Conservation (phyloP, 2,113 vertebrate genomes). For the Enhydra lutris region DNA sequence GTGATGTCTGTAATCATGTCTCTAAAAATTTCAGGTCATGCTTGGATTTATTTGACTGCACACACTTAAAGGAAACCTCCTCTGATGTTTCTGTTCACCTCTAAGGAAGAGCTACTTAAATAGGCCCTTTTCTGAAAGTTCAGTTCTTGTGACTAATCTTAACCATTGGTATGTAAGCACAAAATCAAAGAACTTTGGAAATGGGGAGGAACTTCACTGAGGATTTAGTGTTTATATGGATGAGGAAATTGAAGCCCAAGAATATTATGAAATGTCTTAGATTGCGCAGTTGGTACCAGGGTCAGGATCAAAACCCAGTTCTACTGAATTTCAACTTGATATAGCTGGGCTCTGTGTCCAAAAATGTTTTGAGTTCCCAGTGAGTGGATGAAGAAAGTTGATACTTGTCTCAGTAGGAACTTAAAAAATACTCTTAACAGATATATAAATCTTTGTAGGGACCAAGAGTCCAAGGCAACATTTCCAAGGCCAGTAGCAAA, state of each 20-base stretch:
- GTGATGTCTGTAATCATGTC: constrained; percentile 6
- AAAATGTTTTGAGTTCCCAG: not conserved
- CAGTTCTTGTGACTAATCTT: not conserved
- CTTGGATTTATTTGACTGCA: constrained; percentile 15
- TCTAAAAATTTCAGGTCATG: constrained; percentile 44
- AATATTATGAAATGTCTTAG: not conserved
- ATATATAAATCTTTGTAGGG: not conserved
- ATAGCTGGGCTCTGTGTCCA: not conserved
- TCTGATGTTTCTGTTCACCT: constrained; percentile 4
- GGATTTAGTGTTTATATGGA: not conserved
- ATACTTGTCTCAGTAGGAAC: not conserved
- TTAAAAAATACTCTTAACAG: not conserved
- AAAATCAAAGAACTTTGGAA: constrained; percentile 45
- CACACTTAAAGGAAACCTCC: not conserved
- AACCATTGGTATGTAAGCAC: constrained; percentile 22
- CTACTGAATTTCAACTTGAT: not conserved
- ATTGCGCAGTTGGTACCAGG: not conserved
- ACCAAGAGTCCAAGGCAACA: not conserved
- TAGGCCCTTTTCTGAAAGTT: not conserved
- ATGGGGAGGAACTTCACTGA: not conserved
- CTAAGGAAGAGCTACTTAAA: not conserved
- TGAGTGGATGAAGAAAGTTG: not conserved
- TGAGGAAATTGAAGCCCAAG: constrained; percentile 11
- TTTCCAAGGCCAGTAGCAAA: not conserved
- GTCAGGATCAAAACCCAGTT: not conserved